phyloP scores from a whole-genome alignment of 2,888 invertebrate genomes.

The Chelonus formosanus region DNA sequence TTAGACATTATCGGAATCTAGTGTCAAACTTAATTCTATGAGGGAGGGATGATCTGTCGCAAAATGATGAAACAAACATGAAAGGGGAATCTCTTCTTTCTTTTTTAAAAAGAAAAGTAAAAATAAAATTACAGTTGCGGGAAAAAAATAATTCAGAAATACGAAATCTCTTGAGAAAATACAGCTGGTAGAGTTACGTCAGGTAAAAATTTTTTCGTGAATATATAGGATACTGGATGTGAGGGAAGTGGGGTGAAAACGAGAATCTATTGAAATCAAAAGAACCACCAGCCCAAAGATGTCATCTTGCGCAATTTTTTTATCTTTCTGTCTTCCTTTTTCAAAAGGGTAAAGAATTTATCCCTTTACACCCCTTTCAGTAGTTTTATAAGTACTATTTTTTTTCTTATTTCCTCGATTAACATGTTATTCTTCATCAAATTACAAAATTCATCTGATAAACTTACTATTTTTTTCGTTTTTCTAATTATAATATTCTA shows the following conservation, averaged over 20 bases:
- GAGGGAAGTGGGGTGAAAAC: constrained; percentile 26
- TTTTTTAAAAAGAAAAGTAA: constrained; percentile 29
- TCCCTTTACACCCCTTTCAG: constrained; percentile 37
- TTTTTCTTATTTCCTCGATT: too few species aligned
- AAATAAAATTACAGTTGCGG: constrained; percentile 19
- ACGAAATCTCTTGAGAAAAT: constrained; percentile 45
- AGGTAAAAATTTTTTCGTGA: constrained; percentile 19
- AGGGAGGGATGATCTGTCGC: constrained; percentile 3
- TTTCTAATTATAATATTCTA: too few species aligned
- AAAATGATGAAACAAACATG: background rate
- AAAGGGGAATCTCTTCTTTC: too few species aligned
- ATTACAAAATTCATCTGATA: too few species aligned
- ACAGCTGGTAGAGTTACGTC: constrained; percentile 45
- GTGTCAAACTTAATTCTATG: constrained; percentile 58
- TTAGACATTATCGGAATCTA: constrained; percentile 59
- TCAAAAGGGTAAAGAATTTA: background rate
- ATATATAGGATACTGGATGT: background rate
- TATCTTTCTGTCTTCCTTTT: constrained; percentile 33
- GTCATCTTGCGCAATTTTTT: constrained; percentile 63
- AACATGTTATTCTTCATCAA: too few species aligned
- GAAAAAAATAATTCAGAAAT: constrained; percentile 38
- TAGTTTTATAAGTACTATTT: too few species aligned
- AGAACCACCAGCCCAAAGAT: constrained; percentile 46
- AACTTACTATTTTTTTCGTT: too few species aligned
- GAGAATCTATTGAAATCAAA: constrained; percentile 55